phyloP scores from a whole-genome alignment of 2,888 invertebrate species.

The Drosophila gaucha region DNA sequence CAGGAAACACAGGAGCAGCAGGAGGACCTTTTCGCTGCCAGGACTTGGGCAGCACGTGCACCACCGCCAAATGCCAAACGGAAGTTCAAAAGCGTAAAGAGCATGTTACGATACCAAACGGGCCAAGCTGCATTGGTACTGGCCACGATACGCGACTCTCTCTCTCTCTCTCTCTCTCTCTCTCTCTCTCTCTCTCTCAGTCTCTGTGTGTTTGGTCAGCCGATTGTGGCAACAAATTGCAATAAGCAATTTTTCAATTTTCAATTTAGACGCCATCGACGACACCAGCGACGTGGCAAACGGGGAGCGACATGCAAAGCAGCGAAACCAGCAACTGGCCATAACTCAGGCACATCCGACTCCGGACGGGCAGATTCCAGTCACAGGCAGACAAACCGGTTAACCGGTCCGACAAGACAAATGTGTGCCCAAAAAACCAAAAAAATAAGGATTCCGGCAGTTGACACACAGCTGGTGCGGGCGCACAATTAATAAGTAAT shows the following conservation, averaged over 20 bases:
- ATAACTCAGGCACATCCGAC: constrained; percentile 52
- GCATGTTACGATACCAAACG: constrained; percentile 59
- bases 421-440: constrained; percentile 36
- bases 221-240: constrained; percentile 79
- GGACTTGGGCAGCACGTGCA: constrained; percentile 60
- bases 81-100: constrained; percentile 73
- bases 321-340: constrained; percentile 38
- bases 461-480: constrained; percentile 40
- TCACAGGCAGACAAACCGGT: constrained; percentile 38
- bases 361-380: constrained; percentile 32
- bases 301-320: constrained; percentile 60
- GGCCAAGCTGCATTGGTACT: constrained; percentile 13
- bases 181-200: background rate
- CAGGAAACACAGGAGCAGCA: constrained; percentile 55
- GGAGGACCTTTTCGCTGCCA: constrained; percentile 19
- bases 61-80: constrained; percentile 67
- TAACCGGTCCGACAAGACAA: constrained; percentile 53
- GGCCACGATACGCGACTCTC: constrained; percentile 2
- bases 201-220: constrained; percentile 51
- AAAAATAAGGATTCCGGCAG: constrained; percentile 8
- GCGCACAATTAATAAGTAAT: constrained; percentile 50
- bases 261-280: constrained; percentile 73
- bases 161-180: background rate
- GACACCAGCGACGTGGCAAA: constrained; percentile 16
- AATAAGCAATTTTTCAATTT: constrained; percentile 79